Conservation (phyloP, 2,888 invertebrate species). For the Thera britannica region DNA sequence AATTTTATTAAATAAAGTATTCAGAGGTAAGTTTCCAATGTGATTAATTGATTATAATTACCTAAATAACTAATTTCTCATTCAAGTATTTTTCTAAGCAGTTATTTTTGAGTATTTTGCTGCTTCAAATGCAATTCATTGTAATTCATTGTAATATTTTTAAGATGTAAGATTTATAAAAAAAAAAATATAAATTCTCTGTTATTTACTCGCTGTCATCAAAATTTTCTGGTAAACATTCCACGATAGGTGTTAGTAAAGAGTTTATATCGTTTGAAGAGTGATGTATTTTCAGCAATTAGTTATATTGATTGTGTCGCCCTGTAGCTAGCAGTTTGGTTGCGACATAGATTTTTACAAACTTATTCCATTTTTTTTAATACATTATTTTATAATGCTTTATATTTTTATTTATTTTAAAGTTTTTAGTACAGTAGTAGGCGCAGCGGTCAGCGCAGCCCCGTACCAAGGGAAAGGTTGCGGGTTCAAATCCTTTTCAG, state of each 20-base stretch:
- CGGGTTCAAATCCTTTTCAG: too few relatives aligned
- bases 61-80: too few relatives aligned
- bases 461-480: too few relatives aligned
- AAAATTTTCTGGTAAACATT: constrained; percentile 14
- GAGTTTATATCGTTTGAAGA: constrained; percentile 22
- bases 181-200: not conserved
- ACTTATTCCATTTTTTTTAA: not conserved
- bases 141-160: not conserved
- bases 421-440: too few relatives aligned
- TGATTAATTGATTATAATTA: too few relatives aligned
- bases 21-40: not conserved
- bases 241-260: constrained; percentile 10
- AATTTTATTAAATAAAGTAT: not conserved
- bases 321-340: constrained; percentile 1
- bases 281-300: constrained; percentile 31
- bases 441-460: too few relatives aligned
- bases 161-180: not conserved
- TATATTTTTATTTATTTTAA: too few relatives aligned
- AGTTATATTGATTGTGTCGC: not conserved
- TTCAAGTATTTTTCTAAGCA: too few relatives aligned
- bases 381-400: too few relatives aligned
- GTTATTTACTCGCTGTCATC: not conserved
- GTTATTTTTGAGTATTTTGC: too few relatives aligned
- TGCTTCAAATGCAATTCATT: too few relatives aligned
- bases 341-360: not conserved